phyloP scores from a whole-genome alignment of 2,113 vertebrate genomes.

The Scomber japonicus region DNA sequence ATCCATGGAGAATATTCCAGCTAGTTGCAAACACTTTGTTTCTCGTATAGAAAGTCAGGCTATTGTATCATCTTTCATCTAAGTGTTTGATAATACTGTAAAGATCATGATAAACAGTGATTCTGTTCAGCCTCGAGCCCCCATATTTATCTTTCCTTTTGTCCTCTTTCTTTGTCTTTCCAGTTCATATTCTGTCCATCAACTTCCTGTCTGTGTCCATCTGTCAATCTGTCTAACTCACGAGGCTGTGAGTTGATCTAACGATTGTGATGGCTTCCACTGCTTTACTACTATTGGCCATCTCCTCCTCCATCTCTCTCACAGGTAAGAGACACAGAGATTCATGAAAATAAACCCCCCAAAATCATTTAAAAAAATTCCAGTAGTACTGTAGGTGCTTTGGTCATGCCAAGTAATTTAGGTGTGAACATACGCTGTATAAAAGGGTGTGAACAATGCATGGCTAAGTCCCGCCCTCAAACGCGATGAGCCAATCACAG shows the following conservation, averaged over 20 bases:
- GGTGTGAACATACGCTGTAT: no score
- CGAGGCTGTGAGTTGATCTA: background rate
- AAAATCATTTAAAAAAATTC: background rate
- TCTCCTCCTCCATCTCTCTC: conserved; percentile 65
- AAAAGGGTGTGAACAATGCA: background rate
- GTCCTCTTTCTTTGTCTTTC: conserved; percentile 5
- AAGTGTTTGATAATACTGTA: background rate
- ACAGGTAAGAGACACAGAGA: conserved; percentile 65
- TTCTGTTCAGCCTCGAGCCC: background rate
- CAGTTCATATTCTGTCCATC: conserved; percentile 35
- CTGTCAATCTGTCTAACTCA: conserved; percentile 3
- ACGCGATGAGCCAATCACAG: no score
- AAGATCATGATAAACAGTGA: background rate
- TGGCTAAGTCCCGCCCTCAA: no score
- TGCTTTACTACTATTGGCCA: conserved; percentile 60
- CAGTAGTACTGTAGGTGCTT: background rate
- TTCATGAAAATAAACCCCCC: background rate
- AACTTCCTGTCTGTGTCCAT: background rate
- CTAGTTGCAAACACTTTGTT: background rate
- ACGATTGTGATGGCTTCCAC: conserved; percentile 66
- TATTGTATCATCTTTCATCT: background rate
- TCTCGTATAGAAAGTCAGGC: background rate
- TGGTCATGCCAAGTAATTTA: background rate
- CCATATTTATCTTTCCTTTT: background rate
- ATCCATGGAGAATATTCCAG: background rate